Evolutionary conservation across 2,888 invertebrate species (phyloP), one percentile per base, ranked within the genome.

Genomic region (Amblyjoppa proteus): DNA sequence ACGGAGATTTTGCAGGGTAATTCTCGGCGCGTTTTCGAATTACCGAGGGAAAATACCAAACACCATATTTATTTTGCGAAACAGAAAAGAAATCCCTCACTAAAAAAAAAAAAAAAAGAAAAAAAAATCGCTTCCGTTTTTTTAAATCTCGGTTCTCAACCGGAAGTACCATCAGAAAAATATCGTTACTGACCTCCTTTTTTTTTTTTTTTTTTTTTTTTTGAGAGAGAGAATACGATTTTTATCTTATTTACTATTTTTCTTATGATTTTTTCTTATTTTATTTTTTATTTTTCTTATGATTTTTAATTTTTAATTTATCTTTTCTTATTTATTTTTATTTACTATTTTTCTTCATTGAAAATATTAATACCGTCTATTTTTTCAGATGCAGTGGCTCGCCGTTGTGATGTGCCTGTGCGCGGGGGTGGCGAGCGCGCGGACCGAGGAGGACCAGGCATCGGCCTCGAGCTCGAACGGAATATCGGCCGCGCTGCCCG

Each of bases 391-490:
- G 93, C 91, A 91, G 91, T 91, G 90, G 90, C 84, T 92, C 49
- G 89, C 87, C 11, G 80, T 92, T 20, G 88, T 91, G 83, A 89
- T 92, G 77, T 92, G 90, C 68, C 83, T 94, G 28, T 91, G 90
- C 75, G 90, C 89, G 45, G 89, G 90, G 51, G 88, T 92, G 71
- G 92, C 88, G 4, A 90, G 89, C n/a, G 92, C 90, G 70, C 90
- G 92, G 2, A 92, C 93, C 3, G 94, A 94, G 85, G 94, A 94
- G 73, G 93, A 93, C 83, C 93, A 93, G 69, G 90, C 90, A 11
- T 87, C 89, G 1, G 87, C 90, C 2, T 88, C 90, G 1, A 88
- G 83, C 64, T 78, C 78, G 1, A 87, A 85, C 16, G 87, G 81
- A 0, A 68, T 87, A 68, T 80, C 77, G 7, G 76, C 80, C 20